Evolutionary conservation across 1,140 invertebrate species (phyloP).

Genomic region (Heliothis virescens): DNA sequence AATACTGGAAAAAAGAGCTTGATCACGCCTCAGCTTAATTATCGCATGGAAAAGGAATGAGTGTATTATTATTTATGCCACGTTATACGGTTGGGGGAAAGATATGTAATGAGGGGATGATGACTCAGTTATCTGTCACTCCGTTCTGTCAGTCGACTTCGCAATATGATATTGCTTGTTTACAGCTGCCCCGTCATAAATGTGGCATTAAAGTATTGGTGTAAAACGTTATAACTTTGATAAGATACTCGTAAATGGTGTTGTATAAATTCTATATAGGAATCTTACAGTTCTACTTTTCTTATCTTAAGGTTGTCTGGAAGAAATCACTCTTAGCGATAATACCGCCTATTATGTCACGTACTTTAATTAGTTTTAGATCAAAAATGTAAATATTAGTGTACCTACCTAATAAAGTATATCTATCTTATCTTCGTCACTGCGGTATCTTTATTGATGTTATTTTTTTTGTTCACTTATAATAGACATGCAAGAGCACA

Average conservation of each 20-base stretch:
- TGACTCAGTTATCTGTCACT: constrained; percentile 61
- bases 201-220: no score
- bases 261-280: no score
- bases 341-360: no score
- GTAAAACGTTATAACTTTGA: no score
- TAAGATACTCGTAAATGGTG: no score
- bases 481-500: neutral
- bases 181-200: neutral
- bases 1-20: constrained; percentile 41
- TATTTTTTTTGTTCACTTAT: constrained; percentile 3
- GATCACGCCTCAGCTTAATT: constrained; percentile 48
- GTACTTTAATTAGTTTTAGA: no score
- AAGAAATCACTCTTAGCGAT: no score
- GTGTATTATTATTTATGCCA: constrained; percentile 13
- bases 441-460: neutral
- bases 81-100: constrained; percentile 38
- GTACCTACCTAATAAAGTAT: no score
- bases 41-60: constrained; percentile 43
- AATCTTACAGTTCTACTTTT: no score
- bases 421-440: no score
- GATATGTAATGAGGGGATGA: constrained; percentile 63
- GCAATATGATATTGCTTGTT: constrained; percentile 28
- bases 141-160: constrained; percentile 55
- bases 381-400: no score
- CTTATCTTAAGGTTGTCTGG: no score